Evolutionary conservation across 2,888 invertebrate genomes (phyloP).

Genomic region (Drosophila affinis): DNA sequence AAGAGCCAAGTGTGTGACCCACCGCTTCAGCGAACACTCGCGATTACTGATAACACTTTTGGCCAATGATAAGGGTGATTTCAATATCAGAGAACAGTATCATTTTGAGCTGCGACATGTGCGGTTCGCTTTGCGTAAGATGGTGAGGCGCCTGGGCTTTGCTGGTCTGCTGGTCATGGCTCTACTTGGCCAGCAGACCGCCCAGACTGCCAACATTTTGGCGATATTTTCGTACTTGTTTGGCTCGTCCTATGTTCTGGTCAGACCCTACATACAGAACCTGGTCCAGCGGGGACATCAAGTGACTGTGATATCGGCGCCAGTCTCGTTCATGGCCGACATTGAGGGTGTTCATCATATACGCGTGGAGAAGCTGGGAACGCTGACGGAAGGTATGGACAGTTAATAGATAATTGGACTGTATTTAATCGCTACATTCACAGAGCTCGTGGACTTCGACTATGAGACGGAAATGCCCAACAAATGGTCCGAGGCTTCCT

Average conservation of each 20-base stretch:
- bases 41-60: constrained; percentile 29
- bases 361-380: constrained; percentile 40
- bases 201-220: constrained; percentile 54
- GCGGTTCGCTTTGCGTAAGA: constrained; percentile 32
- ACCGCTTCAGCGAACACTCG: background rate
- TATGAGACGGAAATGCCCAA: background rate
- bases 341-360: constrained; percentile 58
- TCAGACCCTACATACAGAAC: constrained; percentile 48
- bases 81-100: constrained; percentile 36
- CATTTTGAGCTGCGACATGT: constrained; percentile 45
- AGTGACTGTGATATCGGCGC: constrained; percentile 57
- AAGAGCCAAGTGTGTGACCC: background rate
- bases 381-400: constrained; percentile 32
- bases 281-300: constrained; percentile 52
- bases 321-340: constrained; percentile 18
- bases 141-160: constrained; percentile 7
- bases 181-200: constrained; percentile 28
- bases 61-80: background rate
- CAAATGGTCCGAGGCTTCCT: constrained; percentile 56
- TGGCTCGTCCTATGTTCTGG: constrained; percentile 66
- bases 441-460: constrained; percentile 27
- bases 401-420: background rate
- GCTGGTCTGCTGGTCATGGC: constrained; percentile 28
- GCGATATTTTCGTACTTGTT: constrained; percentile 63
- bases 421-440: background rate